These are phyloP conservation scores for Plutomurus gul DNA, from an alignment of 1,140 invertebrate species.

Conservation along the genomic window DNA sequence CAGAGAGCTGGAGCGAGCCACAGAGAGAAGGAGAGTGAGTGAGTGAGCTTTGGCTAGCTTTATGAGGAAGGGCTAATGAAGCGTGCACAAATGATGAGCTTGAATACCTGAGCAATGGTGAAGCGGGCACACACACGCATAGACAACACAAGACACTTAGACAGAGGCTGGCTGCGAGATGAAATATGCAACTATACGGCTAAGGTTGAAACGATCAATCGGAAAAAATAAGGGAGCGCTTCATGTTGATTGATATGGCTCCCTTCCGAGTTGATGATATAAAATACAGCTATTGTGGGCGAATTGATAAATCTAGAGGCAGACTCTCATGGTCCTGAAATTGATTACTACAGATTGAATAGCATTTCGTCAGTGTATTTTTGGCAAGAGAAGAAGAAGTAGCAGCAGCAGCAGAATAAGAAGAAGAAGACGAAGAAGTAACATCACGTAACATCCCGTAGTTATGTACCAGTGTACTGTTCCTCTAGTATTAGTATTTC, in stretches of 20 bases:
- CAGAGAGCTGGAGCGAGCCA: background rate
- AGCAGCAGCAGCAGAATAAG: no score
- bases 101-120: conserved; percentile 39
- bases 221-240: conserved; percentile 44
- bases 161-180: background rate
- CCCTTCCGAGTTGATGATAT: conserved; percentile 46
- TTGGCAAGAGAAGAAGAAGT: conserved; percentile 49
- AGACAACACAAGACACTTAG: background rate
- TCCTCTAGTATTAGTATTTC: background rate
- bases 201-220: conserved; percentile 47
- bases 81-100: conserved; percentile 36
- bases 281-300: conserved; percentile 48
- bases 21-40: background rate
- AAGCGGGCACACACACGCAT: background rate
- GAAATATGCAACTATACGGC: conserved; percentile 33
- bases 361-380: conserved; percentile 43
- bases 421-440: background rate
- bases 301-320: conserved; percentile 50
- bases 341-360: conserved; percentile 53
- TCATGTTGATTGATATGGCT: conserved; percentile 48
- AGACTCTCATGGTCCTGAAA: conserved; percentile 40
- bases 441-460: background rate
- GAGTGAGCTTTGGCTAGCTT: background rate
- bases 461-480: background rate
- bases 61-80: conserved; percentile 37